Evolutionary conservation across 2,888 invertebrate species (phyloP), one percentile per base, ranked within the genome.

Genomic region (Rhogogaster chlorosoma): DNA sequence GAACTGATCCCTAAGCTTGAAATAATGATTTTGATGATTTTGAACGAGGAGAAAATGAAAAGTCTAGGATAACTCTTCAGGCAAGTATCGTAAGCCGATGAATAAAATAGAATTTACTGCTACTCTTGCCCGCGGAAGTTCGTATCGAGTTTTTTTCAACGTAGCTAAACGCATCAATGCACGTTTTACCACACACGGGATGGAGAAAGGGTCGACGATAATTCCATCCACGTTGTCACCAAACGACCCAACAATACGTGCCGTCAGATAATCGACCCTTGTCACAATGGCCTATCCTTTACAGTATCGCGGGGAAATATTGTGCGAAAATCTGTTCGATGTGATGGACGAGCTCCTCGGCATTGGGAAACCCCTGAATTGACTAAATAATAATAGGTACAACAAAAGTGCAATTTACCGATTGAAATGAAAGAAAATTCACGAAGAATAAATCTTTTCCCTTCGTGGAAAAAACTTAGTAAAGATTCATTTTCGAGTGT

Each of bases 171-270:
- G 53, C 53, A 53, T 53, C 45, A n/a, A 45, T 32, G 77, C 49
- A 32, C 53, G 77, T 77, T 77, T 49, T 53, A 53, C 77, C 77
- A 53, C 77, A 77, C 53, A 53, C 15, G 9, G 29, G 9, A 77
- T 38, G 53, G 53, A 22, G 29, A 77, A 77, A 77, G 77, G 77
- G 77, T 77, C 77, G 77, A 53, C 77, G 77, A 77, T 77, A 77
- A 77, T 77, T 77, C 77, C 53, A 77, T 77, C 77, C 77, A 77
- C 77, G 77, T 77, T 77, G 77, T 77, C 77, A 77, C 77, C 77
- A 53, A 77, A 77, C 77, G 77, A 77, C 77, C 77, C 77, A 77
- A 75, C 77, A 77, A 77, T 77, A 77, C 77, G 77, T 77, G 77
- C 77, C 77, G 77, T 77, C 77, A 77, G 77, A 77, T 77, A 77